A percentile compares a stretch with the other conserved stretches of the same genome.
Evolutionary conservation across 1,140 invertebrate genomes (phyloP).

Genomic region (Platorchestia sp.): DNA sequence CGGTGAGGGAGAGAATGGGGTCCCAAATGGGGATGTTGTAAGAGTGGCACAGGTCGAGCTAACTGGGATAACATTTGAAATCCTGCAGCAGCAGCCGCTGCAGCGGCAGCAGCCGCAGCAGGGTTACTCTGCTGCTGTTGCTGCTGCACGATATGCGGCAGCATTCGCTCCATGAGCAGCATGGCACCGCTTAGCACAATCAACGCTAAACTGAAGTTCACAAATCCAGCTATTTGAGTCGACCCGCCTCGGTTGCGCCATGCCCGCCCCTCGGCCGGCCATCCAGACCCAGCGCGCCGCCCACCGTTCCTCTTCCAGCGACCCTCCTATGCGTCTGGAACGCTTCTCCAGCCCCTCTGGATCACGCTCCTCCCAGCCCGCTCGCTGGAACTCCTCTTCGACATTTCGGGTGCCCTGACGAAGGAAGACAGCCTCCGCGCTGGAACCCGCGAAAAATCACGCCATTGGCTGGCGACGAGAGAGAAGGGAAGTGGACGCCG

Average conservation of each 20-base stretch:
- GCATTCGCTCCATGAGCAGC: slow-evolving; percentile 54
- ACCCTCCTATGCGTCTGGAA: background rate
- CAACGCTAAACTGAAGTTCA: slow-evolving; percentile 51
- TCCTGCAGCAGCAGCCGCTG: slow-evolving; percentile 50
- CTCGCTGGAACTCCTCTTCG: slow-evolving; percentile 2
- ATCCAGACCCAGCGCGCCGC: slow-evolving; percentile 22
- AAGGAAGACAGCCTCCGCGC: slow-evolving; percentile 10
- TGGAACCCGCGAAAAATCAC: background rate
- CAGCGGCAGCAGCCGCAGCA: slow-evolving; percentile 38
- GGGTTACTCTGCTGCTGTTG: slow-evolving; percentile 19
- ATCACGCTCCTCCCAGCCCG: background rate
- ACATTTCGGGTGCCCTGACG: background rate
- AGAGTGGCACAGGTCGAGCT: slow-evolving; percentile 17
- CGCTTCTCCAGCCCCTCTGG: background rate
- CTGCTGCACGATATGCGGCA: slow-evolving; percentile 55
- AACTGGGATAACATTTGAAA: slow-evolving; percentile 52
- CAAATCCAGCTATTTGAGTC: background rate
- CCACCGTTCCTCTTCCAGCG: background rate
- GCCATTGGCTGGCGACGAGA: background rate
- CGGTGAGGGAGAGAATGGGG: slow-evolving; percentile 1
- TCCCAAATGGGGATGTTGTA: slow-evolving; percentile 53
- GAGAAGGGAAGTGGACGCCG: background rate
- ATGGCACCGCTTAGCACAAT: slow-evolving; percentile 53
- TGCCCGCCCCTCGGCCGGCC: background rate
- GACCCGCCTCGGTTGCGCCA: background rate